phyloP scores from a whole-genome alignment of 2,888 invertebrate species.

The Diplazon laetatorius region DNA sequence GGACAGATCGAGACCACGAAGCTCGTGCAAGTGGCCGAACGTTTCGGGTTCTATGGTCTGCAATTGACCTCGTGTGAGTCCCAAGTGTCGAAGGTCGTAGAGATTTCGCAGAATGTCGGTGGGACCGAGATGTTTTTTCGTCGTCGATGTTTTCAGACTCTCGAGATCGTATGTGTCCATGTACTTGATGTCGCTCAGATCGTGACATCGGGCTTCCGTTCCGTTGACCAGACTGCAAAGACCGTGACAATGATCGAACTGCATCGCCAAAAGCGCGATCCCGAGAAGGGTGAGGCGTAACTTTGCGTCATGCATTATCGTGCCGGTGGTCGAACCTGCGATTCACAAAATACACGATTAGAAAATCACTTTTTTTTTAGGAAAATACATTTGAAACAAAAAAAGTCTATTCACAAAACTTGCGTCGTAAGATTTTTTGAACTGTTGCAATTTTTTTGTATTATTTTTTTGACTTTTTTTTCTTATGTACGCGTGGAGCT shows the following conservation, averaged over 20 bases:
- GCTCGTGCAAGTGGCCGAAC: slow-evolving; percentile 85
- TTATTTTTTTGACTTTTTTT: no score
- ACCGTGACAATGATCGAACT: slow-evolving; percentile 67
- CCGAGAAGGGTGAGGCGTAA: slow-evolving; percentile 68
- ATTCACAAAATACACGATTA: slow-evolving; percentile 30
- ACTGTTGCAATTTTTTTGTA: no score
- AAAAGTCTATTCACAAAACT: neutral
- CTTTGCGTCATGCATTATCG: slow-evolving; percentile 74
- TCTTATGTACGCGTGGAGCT: no score
- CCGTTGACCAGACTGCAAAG: slow-evolving; percentile 72
- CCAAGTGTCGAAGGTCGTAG: slow-evolving; percentile 86
- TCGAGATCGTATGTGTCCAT: slow-evolving; percentile 74
- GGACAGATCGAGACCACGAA: slow-evolving; percentile 85
- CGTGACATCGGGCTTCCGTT: slow-evolving; percentile 72
- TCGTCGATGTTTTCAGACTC: slow-evolving; percentile 67
- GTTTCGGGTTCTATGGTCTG: slow-evolving; percentile 84
- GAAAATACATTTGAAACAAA: neutral
- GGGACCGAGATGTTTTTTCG: slow-evolving; percentile 64
- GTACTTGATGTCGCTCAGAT: slow-evolving; percentile 74
- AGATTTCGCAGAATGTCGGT: slow-evolving; percentile 80
- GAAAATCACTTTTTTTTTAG: no score
- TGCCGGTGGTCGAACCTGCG: slow-evolving; percentile 68
- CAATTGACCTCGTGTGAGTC: slow-evolving; percentile 86
- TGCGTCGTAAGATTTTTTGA: no score
- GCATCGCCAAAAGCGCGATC: slow-evolving; percentile 66